phyloP scores from a whole-genome alignment of 2,113 vertebrate species.

The Lophochroa leadbeateri region DNA sequence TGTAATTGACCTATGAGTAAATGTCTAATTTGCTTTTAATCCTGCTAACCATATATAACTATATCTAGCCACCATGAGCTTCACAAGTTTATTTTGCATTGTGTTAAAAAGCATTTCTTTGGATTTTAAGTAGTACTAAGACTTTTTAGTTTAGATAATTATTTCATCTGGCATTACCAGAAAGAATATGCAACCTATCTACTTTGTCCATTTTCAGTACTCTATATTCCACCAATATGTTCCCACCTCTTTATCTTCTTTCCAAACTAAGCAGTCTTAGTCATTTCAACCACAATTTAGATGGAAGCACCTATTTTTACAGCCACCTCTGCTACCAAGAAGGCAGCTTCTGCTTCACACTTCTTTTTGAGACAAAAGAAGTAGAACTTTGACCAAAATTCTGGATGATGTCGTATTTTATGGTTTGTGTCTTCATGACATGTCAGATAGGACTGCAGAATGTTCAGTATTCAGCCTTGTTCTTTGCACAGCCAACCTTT shows the following conservation, averaged over 20 bases:
- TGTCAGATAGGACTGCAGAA: not conserved
- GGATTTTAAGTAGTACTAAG: not conserved
- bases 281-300: not conserved
- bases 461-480: not conserved
- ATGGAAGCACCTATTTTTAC: slow-evolving; percentile 8
- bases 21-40: not conserved
- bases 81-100: not conserved
- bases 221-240: not conserved
- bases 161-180: not conserved
- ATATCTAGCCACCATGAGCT: not conserved
- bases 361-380: not conserved
- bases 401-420: not conserved
- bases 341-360: not conserved
- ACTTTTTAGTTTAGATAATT: not conserved
- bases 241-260: not conserved
- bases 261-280: not conserved
- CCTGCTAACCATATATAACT: not conserved
- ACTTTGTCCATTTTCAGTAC: not conserved
- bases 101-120: not conserved
- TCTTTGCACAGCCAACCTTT: not conserved
- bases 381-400: not conserved
- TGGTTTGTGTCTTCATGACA: not conserved
- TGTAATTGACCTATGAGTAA: not conserved
- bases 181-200: not conserved
- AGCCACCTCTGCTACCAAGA: not conserved